A percentile compares a stretch with the other conserved stretches of the same genome.
Conservation (phyloP, 2,113 vertebrate species). For the Butorides virescens region DNA sequence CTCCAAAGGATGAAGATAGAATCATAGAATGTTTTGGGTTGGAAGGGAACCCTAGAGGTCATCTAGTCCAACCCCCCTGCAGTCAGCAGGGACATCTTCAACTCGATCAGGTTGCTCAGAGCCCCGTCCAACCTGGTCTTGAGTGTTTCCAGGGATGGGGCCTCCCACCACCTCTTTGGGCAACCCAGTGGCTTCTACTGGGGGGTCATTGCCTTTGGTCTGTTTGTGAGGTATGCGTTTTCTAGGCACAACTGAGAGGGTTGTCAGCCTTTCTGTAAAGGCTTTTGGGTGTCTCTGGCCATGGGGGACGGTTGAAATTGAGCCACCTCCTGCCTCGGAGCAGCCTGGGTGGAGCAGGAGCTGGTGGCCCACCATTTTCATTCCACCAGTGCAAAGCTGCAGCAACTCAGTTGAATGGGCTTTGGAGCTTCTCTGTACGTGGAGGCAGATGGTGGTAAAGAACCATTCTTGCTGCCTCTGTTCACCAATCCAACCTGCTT, state of each 20-base stretch:
- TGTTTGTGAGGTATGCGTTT: neutral
- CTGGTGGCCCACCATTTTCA: neutral
- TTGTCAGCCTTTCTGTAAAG: neutral
- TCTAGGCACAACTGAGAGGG: neutral
- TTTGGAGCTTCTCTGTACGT: accelerated
- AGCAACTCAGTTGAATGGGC: neutral
- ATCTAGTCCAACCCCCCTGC: no score
- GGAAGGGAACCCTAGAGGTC: no score
- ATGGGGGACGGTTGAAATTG: neutral
- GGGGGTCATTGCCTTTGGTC: neutral
- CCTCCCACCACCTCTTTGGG: no score
- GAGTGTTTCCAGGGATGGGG: no score
- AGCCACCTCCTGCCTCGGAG: neutral
- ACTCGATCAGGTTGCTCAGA: no score
- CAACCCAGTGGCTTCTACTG: neutral
- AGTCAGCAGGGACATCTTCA: no score
- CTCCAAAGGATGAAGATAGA: neutral
- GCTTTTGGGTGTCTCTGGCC: neutral
- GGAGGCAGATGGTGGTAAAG: neutral
- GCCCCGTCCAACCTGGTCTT: no score
- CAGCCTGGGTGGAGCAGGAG: neutral
- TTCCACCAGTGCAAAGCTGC: neutral
- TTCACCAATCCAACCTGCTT: neutral
- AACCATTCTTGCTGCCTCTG: neutral
- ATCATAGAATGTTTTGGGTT: no score